Evolutionary conservation across 2,888 invertebrate genomes (phyloP), one percentile per base, ranked within the genome.

Genomic region (Crocallis elinguaria): DNA sequence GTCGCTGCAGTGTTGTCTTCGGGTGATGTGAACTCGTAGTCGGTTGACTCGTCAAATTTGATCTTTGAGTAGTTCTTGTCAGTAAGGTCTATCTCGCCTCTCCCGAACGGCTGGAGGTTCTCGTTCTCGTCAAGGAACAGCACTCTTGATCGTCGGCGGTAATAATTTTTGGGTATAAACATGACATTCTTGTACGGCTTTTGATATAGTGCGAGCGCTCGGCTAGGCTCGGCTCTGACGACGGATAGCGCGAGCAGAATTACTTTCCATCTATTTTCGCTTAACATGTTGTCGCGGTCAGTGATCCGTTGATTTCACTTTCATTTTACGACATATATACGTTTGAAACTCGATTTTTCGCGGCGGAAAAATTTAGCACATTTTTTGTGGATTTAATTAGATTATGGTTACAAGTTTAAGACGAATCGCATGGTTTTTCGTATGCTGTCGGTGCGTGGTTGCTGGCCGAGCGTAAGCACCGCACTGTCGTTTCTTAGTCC

Each of bases 201-300:
- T 53, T 81, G 77, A 66, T 87, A 86, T 68, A 84, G 66, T 66
- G 85, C 82, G 12, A 89, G 73, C 66, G 89, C 88, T 51, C 87
- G 85, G 69, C 82, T 86, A 55, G 86, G 84, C 71, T 92, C 92
- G 67, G 74, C 82, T 16, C 84, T 80, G 42, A 75, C 80, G 21
- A 79, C 78, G 59, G 84, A 76, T 49, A 76, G 80, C 39, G 85
- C 78, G 44, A 91, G 73, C 67, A 92, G 67, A 68, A 90, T 69
- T 71, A 92, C 89, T 90, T 91, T 92, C 92, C 90, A 92, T 77
- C 77, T 79, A 77, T 86, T 84, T 79, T 82, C 86, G 79, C 84
- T 81, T 21, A 83, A 84, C 92, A 92, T 92, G 77, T 86, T 90
- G 82, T 38, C 25, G 66, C 86, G 89, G 88, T 88, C 89, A 88